Base-by-base conservation (phyloP, 2,888 invertebrate species). In the Hirtodrosophila alboralis region DNA sequence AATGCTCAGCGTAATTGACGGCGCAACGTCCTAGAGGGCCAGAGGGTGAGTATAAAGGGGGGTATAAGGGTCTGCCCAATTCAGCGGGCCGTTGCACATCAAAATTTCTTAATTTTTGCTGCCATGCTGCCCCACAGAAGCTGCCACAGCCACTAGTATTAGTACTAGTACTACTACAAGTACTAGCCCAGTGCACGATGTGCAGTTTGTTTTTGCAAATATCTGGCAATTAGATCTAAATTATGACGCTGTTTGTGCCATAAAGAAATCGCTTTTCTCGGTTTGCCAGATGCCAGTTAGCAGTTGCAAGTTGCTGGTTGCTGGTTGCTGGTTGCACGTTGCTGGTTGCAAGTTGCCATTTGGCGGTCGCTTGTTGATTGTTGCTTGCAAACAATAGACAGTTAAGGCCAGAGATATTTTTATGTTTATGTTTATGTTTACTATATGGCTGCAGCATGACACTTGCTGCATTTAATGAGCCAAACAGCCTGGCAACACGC, bases 201-300 rank as follows among this genome's bases (percentile, higher is more conserved):
- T 63, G 62, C 68, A 64, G 75, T 62, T 67, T 68, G 61, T 58
- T 72, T 60, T 62, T 36, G 60, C 65, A 69, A 72, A 71, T 86
- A 88, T 88, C 87, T 84, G 65, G 73, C 87, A 88, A 88, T 88
- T 88, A 87, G 87, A 88, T 88, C 87, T 81, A 88, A 88, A 78
- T 85, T 88, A 88, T 88, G 83, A 88, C 75, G 78, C 74, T 71
- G 75, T 80, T 86, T 75, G 70, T 59, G 70, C 81, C 73, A 85
- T 86, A 87, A 88, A 87, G 84, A 85, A 80, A 85, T 84, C 78
- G 71, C 68, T 80, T 72, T 67, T 56, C 63, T 56, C 44, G 40
- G 23, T 28, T 61, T 62, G 53, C 36, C 62, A 54, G 59, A 47
- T 63, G 64, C 59, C 49, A 53, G 56, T 62, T 64, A 34, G 33